Percentiles rank a stretch among this genome's conserved stretches.
phyloP scores from a whole-genome alignment of 2,888 invertebrate genomes.

The Chymomyza amoena region DNA sequence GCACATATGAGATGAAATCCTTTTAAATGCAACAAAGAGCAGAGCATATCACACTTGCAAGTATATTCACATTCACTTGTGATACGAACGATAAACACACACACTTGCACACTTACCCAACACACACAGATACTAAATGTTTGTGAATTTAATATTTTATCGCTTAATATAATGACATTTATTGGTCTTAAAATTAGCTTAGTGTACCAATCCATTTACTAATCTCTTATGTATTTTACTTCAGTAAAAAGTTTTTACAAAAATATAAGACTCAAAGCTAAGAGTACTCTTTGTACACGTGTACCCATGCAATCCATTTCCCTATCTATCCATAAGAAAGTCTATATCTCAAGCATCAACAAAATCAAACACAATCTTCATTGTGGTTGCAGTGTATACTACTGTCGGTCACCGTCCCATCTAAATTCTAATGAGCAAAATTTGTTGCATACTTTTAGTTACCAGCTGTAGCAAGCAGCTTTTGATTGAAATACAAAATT shows the following conservation, averaged over 20 bases:
- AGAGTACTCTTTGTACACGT: too few species aligned
- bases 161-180: not conserved
- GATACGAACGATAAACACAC: not conserved
- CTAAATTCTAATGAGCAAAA: too few species aligned
- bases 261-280: too few species aligned
- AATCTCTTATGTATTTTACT: not conserved
- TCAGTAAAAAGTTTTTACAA: not conserved
- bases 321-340: too few species aligned
- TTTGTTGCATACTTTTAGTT: not conserved
- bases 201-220: not conserved
- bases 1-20: constrained; percentile 18
- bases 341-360: too few species aligned
- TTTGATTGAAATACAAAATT: not conserved
- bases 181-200: not conserved
- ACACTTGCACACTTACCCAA: not conserved
- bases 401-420: too few species aligned
- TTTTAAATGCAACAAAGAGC: constrained; percentile 25
- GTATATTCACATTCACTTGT: constrained; percentile 2
- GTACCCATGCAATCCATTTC: too few species aligned
- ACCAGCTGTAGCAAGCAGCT: not conserved
- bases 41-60: constrained; percentile 7
- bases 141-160: not conserved
- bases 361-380: too few species aligned
- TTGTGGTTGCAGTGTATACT: too few species aligned
- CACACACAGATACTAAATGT: not conserved